Evolutionary conservation across 2,888 invertebrate genomes (phyloP).

Genomic region (Steromphala cineraria): DNA sequence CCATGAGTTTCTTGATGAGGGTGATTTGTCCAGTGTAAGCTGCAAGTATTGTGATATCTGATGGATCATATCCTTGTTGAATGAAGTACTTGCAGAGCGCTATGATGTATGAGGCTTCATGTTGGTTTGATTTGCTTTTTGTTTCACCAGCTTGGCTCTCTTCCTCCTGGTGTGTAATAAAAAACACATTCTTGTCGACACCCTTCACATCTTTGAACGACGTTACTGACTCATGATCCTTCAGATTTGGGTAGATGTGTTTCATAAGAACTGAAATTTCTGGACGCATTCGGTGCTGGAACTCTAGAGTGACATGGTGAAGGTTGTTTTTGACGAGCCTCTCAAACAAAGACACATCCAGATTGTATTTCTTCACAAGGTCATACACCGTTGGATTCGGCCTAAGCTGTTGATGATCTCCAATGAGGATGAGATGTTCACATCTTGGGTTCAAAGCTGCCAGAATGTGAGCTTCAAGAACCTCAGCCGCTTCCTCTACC

Average conservation of each 20-base stretch:
- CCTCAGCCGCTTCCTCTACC: slow-evolving; percentile 93
- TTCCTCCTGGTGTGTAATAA: slow-evolving; percentile 58
- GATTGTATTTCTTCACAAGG: slow-evolving; percentile 81
- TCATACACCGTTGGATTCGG: slow-evolving; percentile 84
- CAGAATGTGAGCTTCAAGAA: slow-evolving; percentile 89
- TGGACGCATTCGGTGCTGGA: slow-evolving; percentile 78
- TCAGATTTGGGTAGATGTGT: slow-evolving; percentile 54
- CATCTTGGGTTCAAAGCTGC: slow-evolving; percentile 84
- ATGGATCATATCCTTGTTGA: slow-evolving; percentile 63
- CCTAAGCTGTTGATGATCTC: slow-evolving; percentile 87
- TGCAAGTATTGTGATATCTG: slow-evolving; percentile 67
- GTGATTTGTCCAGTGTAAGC: slow-evolving; percentile 68
- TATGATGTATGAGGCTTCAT: slow-evolving; percentile 64
- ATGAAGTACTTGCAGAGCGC: slow-evolving; percentile 61
- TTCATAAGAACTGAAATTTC: slow-evolving; percentile 51
- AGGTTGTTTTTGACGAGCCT: slow-evolving; percentile 84
- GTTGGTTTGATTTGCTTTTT: slow-evolving; percentile 59
- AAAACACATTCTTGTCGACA: slow-evolving; percentile 58
- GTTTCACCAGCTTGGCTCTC: slow-evolving; percentile 51
- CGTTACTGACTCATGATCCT: slow-evolving; percentile 57
- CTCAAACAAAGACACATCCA: slow-evolving; percentile 89
- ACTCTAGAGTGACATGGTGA: slow-evolving; percentile 79
- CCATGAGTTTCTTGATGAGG: slow-evolving; percentile 54
- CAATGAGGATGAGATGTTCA: slow-evolving; percentile 89
- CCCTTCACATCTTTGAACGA: slow-evolving; percentile 56